Evolutionary conservation across 2,888 invertebrate species (phyloP).

Genomic region (Sericinus montela): DNA sequence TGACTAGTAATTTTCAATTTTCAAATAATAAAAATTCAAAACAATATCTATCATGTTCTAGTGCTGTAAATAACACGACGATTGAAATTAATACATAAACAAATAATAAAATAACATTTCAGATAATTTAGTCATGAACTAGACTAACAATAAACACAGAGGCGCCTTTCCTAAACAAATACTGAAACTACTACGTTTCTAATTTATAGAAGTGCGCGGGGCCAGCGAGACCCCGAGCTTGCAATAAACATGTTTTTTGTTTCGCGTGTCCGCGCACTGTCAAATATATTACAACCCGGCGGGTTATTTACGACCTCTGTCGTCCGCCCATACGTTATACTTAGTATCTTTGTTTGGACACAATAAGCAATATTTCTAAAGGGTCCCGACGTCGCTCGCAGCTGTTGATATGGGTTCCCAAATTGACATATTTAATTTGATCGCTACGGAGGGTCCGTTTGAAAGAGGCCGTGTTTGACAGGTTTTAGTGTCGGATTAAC

Average conservation of each 20-base stretch:
- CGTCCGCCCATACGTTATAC: constrained; percentile 80
- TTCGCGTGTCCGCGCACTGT: constrained; percentile 78
- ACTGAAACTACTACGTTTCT: constrained; percentile 51
- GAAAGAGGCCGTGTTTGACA: constrained; percentile 68
- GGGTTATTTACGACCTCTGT: constrained; percentile 76
- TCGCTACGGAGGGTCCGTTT: constrained; percentile 68
- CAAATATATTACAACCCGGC: constrained; percentile 78
- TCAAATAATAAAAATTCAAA: too few species aligned
- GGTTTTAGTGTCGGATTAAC: constrained; percentile 77
- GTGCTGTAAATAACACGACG: too few species aligned
- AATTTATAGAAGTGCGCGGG: constrained; percentile 57
- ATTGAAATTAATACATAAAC: too few species aligned
- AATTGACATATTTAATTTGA: constrained; percentile 80
- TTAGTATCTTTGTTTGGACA: constrained; percentile 80
- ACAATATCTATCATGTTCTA: too few species aligned
- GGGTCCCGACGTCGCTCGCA: constrained; percentile 72
- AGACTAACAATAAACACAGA: constrained; percentile 22
- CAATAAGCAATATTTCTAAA: constrained; percentile 80
- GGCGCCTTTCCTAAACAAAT: constrained; percentile 51
- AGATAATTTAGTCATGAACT: constrained; percentile 16
- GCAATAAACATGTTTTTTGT: constrained; percentile 79
- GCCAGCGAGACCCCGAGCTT: constrained; percentile 50
- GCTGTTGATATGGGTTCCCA: constrained; percentile 79
- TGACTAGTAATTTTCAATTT: too few species aligned
- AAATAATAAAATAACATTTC: not conserved